phyloP scores from a whole-genome alignment of 2,888 invertebrate species.

The Sclerodermus sp. region DNA sequence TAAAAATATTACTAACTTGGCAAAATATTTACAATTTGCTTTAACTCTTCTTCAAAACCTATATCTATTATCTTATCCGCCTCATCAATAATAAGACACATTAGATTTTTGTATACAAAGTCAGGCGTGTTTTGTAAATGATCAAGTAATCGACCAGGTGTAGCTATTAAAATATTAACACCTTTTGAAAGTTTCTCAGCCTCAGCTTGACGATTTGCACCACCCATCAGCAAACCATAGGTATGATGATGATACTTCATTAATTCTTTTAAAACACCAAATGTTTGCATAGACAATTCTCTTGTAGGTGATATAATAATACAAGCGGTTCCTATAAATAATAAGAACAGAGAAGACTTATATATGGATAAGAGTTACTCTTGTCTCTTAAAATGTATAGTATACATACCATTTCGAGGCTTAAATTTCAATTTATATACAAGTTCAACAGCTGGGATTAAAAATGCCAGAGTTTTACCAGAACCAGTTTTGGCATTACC shows the following conservation, averaged over 20 bases:
- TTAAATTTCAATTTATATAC: conserved; percentile 88
- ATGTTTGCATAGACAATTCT: conserved; percentile 97
- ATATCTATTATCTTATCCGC: conserved; percentile 97
- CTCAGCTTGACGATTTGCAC: conserved; percentile 88
- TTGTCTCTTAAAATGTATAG: background rate
- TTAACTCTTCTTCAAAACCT: conserved; percentile 97
- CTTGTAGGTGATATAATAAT: conserved; percentile 94
- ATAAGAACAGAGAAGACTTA: too few relatives aligned
- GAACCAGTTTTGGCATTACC: conserved; percentile 96
- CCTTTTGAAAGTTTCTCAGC: conserved; percentile 88
- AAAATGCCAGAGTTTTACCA: conserved; percentile 94
- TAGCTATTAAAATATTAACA: conserved; percentile 93
- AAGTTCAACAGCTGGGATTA: conserved; percentile 93
- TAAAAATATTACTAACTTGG: conserved; percentile 79
- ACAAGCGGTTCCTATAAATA: conserved; percentile 76
- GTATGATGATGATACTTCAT: conserved; percentile 92
- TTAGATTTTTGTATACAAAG: conserved; percentile 90
- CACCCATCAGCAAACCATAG: conserved; percentile 94
- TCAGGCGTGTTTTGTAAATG: conserved; percentile 91
- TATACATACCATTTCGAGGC: conserved; percentile 79
- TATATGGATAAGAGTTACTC: too few relatives aligned
- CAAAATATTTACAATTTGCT: conserved; percentile 86
- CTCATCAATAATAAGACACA: conserved; percentile 94
- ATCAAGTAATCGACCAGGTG: conserved; percentile 92
- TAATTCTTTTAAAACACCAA: conserved; percentile 93